Evolutionary conservation across 2,888 invertebrate species (phyloP).

Genomic region (Chelonus formosanus): DNA sequence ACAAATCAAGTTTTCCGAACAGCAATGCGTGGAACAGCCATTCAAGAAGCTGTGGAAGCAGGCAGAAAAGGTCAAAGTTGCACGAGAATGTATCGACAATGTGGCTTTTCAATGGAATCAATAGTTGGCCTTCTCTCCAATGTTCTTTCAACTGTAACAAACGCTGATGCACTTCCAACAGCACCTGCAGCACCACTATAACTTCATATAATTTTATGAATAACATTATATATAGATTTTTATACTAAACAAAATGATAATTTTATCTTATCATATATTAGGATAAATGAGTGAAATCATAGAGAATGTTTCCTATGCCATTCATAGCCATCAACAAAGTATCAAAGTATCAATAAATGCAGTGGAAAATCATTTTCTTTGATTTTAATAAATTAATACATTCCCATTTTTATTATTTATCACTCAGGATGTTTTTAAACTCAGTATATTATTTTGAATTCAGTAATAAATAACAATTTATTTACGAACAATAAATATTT

Average conservation of each 20-base stretch:
- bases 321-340: constrained; percentile 26
- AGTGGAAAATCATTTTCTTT: neutral
- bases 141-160: constrained; percentile 46
- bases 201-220: neutral
- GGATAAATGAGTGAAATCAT: constrained; percentile 7
- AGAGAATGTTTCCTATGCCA: constrained; percentile 26
- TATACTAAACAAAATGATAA: neutral
- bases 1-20: constrained; percentile 58
- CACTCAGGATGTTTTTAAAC: no score
- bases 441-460: no score
- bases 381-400: no score
- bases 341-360: constrained; percentile 3
- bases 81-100: constrained; percentile 63
- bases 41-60: constrained; percentile 67
- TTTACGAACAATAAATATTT: no score
- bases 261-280: neutral
- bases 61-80: constrained; percentile 65
- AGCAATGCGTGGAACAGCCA: constrained; percentile 67
- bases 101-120: constrained; percentile 64
- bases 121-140: constrained; percentile 56
- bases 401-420: no score
- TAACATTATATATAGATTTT: no score
- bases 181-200: constrained; percentile 24
- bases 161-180: constrained; percentile 35
- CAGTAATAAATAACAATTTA: no score